phyloP scores from a whole-genome alignment of 2,888 invertebrate species.

The Hirtodrosophila duncani region DNA sequence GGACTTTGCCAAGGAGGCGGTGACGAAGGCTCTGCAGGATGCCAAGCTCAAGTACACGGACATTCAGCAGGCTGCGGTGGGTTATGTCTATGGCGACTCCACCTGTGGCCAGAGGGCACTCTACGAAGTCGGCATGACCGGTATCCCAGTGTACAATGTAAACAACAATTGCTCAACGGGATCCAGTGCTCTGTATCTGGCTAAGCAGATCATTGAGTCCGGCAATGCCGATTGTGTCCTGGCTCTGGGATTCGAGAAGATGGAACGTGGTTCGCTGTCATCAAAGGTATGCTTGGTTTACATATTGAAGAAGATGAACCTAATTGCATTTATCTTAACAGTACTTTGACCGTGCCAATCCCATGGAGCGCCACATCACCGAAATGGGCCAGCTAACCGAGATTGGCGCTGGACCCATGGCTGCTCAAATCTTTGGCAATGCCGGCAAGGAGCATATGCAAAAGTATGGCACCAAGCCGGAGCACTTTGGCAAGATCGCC shows the following conservation, averaged over 20 bases:
- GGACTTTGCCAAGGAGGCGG: conserved; percentile 95
- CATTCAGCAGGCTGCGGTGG: conserved; percentile 93
- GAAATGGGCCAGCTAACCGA: conserved; percentile 91
- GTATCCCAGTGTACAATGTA: conserved; percentile 98
- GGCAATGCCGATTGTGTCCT: conserved; percentile 92
- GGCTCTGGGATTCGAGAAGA: conserved; percentile 98
- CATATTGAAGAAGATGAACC: rapidly evolving
- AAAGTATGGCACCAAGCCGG: conserved; percentile 91
- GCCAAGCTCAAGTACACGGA: conserved; percentile 86
- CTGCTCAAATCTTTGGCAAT: conserved; percentile 97
- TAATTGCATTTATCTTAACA: conserved; percentile 52
- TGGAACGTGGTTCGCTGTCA: conserved; percentile 94
- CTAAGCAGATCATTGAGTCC: conserved; percentile 94
- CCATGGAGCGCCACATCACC: conserved; percentile 91
- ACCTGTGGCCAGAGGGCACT: conserved; percentile 96
- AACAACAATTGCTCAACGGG: conserved; percentile 99
- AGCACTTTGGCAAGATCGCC: conserved; percentile 98
- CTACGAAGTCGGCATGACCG: conserved; percentile 96
- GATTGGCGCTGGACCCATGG: conserved; percentile 89
- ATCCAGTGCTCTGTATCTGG: conserved; percentile 92
- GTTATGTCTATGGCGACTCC: conserved; percentile 97
- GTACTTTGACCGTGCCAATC: conserved; percentile 90
- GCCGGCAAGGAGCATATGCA: conserved; percentile 93
- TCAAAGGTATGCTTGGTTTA: conserved; percentile 82
- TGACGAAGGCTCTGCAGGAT: conserved; percentile 91